Evolutionary conservation across 2,797 vertebrate genomes (phyloP).

Genomic region (Cirrhinus mrigala): DNA sequence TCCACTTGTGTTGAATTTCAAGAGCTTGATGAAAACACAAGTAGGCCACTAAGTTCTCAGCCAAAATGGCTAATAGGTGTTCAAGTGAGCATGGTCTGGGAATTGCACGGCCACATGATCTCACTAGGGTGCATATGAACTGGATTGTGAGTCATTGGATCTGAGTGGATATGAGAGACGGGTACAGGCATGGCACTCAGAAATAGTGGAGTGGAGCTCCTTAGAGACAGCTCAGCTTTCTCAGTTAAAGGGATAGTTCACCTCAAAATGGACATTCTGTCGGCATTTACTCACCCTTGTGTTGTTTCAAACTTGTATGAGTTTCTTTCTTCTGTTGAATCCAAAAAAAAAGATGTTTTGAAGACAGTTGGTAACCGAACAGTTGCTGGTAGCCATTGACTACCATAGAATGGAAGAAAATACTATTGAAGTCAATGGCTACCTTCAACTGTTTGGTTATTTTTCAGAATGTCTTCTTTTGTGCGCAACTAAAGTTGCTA

Average conservation of each 20-base stretch:
- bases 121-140: neutral
- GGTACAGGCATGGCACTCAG: slow-evolving; percentile 31
- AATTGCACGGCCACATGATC: neutral
- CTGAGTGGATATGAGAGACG: slow-evolving; percentile 33
- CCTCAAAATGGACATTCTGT: neutral
- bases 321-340: neutral
- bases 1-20: slow-evolving; percentile 24
- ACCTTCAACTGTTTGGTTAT: too few relatives aligned
- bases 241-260: neutral
- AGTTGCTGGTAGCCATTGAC: neutral
- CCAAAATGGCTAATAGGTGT: slow-evolving; percentile 18
- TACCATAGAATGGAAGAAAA: neutral
- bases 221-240: slow-evolving; percentile 46
- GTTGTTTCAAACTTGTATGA: neutral
- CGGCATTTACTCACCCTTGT: neutral
- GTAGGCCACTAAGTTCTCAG: neutral
- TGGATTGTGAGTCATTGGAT: slow-evolving; percentile 14
- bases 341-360: neutral
- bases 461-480: too few relatives aligned
- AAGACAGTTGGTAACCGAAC: neutral
- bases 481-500: too few relatives aligned
- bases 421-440: too few relatives aligned
- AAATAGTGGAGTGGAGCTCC: slow-evolving; percentile 34
- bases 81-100: neutral
- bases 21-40: neutral